Evolutionary conservation across 2,113 vertebrate genomes (phyloP).

Genomic region (Oenanthe oenanthe): DNA sequence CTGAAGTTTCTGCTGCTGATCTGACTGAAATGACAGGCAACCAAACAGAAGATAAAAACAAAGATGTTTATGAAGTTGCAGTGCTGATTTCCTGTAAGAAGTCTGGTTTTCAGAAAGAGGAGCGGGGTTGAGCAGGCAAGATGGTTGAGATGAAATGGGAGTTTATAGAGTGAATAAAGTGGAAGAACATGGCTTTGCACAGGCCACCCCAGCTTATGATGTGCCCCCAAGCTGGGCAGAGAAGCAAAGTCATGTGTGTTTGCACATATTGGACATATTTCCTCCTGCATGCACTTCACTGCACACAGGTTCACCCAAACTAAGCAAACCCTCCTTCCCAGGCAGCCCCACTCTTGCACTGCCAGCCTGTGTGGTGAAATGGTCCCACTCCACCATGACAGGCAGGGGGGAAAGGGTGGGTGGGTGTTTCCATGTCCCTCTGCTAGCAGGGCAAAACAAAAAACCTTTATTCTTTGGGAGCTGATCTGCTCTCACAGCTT

Average conservation of each 20-base stretch:
- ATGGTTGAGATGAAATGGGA: neutral
- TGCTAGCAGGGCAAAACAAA: neutral
- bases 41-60: neutral
- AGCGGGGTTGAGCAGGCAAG: neutral
- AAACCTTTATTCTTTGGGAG: neutral
- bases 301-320: neutral
- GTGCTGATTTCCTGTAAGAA: neutral
- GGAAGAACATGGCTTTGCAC: neutral
- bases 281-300: neutral
- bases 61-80: neutral
- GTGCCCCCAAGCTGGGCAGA: neutral
- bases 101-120: neutral
- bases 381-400: neutral
- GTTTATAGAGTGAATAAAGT: fast-evolving
- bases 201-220: neutral
- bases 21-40: neutral
- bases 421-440: neutral
- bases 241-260: fast-evolving
- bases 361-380: neutral
- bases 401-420: neutral
- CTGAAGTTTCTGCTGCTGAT: neutral
- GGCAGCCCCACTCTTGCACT: neutral
- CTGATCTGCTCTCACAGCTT: slow-evolving; percentile 2
- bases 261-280: neutral
- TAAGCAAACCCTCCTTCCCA: neutral